Percentiles rank a stretch among this genome's conserved stretches.
Evolutionary conservation across 2,888 invertebrate species (phyloP).

Genomic region (Tyria jacobaeae): DNA sequence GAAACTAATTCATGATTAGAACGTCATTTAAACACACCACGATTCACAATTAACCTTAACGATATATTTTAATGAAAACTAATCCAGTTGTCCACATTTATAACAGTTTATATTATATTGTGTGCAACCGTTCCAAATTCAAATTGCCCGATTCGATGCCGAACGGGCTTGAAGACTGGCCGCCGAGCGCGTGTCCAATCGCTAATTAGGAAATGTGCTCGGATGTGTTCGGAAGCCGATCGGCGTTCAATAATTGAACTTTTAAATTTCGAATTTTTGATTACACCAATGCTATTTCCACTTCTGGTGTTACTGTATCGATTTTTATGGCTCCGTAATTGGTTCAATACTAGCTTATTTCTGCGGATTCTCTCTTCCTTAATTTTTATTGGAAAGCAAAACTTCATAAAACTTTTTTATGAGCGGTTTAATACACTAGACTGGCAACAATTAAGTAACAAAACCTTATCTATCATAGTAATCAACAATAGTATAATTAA

Average conservation of each 20-base stretch:
- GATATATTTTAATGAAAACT: slow-evolving; percentile 62
- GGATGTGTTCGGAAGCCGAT: slow-evolving; percentile 78
- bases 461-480: neutral
- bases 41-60: slow-evolving; percentile 51
- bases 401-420: neutral
- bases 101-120: slow-evolving; percentile 51
- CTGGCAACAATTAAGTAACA: neutral
- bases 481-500: slow-evolving; percentile 8
- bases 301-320: slow-evolving; percentile 76
- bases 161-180: slow-evolving; percentile 68
- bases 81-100: slow-evolving; percentile 59
- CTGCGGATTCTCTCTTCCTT: slow-evolving; percentile 20
- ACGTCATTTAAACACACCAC: slow-evolving; percentile 37
- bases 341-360: slow-evolving; percentile 40
- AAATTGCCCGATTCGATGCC: slow-evolving; percentile 80
- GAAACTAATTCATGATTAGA: slow-evolving; percentile 29
- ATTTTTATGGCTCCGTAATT: slow-evolving; percentile 51
- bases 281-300: slow-evolving; percentile 76
- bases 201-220: slow-evolving; percentile 85
- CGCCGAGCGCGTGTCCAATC: slow-evolving; percentile 84
- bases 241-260: slow-evolving; percentile 80
- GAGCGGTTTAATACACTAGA: neutral
- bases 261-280: slow-evolving; percentile 80
- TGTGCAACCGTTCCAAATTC: slow-evolving; percentile 81
- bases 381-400: neutral